Base-by-base conservation (phyloP, 2,888 invertebrate species). In the Pristionchus entomophagus region DNA sequence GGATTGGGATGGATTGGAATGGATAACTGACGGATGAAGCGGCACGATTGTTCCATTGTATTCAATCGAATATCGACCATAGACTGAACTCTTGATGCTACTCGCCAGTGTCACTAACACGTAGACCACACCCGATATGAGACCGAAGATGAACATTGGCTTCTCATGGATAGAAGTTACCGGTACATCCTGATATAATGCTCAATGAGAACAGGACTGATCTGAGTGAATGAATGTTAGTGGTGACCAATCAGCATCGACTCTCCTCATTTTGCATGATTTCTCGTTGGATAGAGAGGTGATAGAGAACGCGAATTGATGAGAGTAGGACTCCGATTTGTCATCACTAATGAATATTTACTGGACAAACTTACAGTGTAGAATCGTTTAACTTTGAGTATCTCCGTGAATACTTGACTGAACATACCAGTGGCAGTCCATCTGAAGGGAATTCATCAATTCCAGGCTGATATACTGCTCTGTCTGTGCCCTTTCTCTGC, bases 11-110 rank as follows among this genome's bases (percentile, higher is more conserved):
- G n/a, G 22, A 59, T 8, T n/a, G 26, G 12, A 59, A 59, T 59
- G 4, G 6, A 59, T 5, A n/a, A 77, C 45, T 41, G 0, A 45
- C 41, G 77, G 45, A 77, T 77, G 45, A 8, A 77, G 41, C 26
- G 14, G 26, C 3, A 77, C 26, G n/a, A 14, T 10, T 0, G 45
- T 45, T 45, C 77, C 65, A 65, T 65, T 65, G 19, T 19, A 41
- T 77, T 45, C 41, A 12, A 41, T 45, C 26, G 77, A 77, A n/a
- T 26, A 77, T 29, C 41, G 45, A n/a, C 45, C 77, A 41, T 77
- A 77, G 41, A 77, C 45, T 12, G 45, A 77, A 19, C 45, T 22
- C n/a, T 77, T 77, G 77, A 45, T 45, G 26, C 77, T 77, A 26
- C 45, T 45, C n/a, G 77, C 45, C 45, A 77, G 41, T 41, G 77